Evolutionary conservation across 37 sponge, comb jelly and placozoan species (phyloP).

Genomic region (Aplysina aerophoba): DNA sequence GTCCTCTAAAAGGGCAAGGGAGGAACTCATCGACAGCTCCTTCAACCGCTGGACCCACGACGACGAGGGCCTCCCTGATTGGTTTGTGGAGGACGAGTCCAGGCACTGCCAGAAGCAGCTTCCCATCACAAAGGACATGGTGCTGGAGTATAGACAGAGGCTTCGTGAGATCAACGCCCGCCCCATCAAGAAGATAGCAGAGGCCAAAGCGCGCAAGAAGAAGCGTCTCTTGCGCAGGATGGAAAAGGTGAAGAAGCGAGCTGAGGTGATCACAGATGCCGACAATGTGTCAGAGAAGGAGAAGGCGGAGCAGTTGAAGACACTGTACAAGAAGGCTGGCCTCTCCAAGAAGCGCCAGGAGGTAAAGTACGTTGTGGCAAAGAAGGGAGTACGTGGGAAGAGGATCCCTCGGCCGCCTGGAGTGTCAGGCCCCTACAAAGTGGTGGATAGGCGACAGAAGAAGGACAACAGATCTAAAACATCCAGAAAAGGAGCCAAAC

Average conservation of each 20-base stretch:
- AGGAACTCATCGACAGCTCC: conserved; percentile 86
- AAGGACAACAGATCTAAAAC: conserved; percentile 76
- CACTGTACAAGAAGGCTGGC: conserved; percentile 81
- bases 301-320: conserved; percentile 83
- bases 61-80: conserved; percentile 91
- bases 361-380: conserved; percentile 94
- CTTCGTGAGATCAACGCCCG: conserved; percentile 90
- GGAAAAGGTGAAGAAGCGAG: conserved; percentile 63
- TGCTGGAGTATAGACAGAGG: conserved; percentile 70
- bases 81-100: conserved; percentile 91
- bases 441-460: conserved; percentile 97
- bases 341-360: conserved; percentile 64
- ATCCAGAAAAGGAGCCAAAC: not conserved
- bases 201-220: conserved; percentile 94
- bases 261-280: conserved; percentile 63
- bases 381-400: conserved; percentile 72
- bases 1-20: conserved; percentile 80
- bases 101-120: conserved; percentile 80
- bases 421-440: conserved; percentile 88
- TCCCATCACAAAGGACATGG: conserved; percentile 95
- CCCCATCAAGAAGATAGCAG: conserved; percentile 97
- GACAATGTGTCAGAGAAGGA: conserved; percentile 71
- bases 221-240: conserved; percentile 46
- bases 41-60: conserved; percentile 88
- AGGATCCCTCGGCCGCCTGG: conserved; percentile 80